phyloP scores from a whole-genome alignment of 37 sponge, comb jelly and placozoan species.

The Agelas oroides region DNA sequence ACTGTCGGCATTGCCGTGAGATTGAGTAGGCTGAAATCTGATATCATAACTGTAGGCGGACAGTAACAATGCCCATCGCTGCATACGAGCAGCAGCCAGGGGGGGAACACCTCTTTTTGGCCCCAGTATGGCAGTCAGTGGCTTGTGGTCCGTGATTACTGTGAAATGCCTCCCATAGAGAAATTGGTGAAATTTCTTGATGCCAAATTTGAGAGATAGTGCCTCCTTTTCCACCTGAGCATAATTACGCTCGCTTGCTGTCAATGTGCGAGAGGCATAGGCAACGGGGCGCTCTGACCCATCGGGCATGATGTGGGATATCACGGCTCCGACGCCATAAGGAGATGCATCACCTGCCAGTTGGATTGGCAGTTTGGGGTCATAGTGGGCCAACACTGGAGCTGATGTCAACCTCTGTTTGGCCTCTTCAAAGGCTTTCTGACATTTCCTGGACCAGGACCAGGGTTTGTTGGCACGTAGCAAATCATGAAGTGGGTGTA shows the following conservation, averaged over 20 bases:
- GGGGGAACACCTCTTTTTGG: constrained; percentile 8
- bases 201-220: neutral
- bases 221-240: too few relatives aligned
- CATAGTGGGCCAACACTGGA: constrained; percentile 47
- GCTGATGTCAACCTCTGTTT: constrained; percentile 8
- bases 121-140: neutral
- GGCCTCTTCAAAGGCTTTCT: constrained; percentile 7
- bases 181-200: neutral
- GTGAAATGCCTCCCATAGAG: constrained; percentile 39
- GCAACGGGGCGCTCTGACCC: constrained; percentile 49
- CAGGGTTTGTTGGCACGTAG: constrained; percentile 4
- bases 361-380: constrained; percentile 11
- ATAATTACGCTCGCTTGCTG: neutral
- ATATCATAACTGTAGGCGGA: constrained; percentile 39
- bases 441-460: constrained; percentile 16
- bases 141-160: neutral
- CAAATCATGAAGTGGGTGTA: constrained; percentile 25
- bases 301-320: constrained; percentile 41
- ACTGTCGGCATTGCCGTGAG: constrained; percentile 48
- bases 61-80: constrained; percentile 43
- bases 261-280: constrained; percentile 27
- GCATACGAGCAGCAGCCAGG: constrained; percentile 26
- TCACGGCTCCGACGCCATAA: constrained; percentile 50
- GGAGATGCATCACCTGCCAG: constrained; percentile 49
- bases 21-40: constrained; percentile 16